Evolutionary conservation across 1,140 invertebrate genomes (phyloP).

Genomic region (Bombus breviceps): DNA sequence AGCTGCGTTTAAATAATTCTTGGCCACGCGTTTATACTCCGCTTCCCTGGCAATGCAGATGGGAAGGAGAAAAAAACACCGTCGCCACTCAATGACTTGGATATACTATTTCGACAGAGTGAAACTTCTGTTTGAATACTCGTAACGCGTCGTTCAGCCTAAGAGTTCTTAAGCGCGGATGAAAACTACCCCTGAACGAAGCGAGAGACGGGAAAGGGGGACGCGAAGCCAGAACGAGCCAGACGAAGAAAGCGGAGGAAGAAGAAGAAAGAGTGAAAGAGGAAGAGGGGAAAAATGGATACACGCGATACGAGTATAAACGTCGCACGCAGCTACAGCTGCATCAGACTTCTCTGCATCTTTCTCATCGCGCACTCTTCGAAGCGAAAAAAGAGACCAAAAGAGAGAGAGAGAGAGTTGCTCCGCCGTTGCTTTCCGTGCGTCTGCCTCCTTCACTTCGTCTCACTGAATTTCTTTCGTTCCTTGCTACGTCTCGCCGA

Average conservation of each 20-base stretch:
- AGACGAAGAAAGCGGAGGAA: neutral
- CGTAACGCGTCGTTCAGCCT: constrained; percentile 27
- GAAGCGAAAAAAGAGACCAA: no score
- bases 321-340: constrained; percentile 63
- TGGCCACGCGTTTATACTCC: neutral
- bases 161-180: constrained; percentile 42
- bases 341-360: constrained; percentile 58
- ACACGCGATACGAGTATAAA: constrained; percentile 52
- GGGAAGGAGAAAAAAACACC: neutral
- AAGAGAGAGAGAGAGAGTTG: neutral
- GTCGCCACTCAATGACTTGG: constrained; percentile 25
- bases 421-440: constrained; percentile 2
- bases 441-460: neutral
- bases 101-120: constrained; percentile 33
- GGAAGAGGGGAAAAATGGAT: constrained; percentile 35
- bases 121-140: constrained; percentile 45
- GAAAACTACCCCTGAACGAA: constrained; percentile 24
- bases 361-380: constrained; percentile 38
- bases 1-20: constrained; percentile 21
- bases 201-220: neutral
- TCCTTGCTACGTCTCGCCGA: constrained; percentile 41
- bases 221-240: neutral
- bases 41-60: no score
- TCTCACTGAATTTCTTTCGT: constrained; percentile 52
- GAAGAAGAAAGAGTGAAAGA: neutral